Percentiles rank a stretch among this genome's conserved stretches.
These are phyloP conservation scores for Drosophila buzzatii DNA, from an alignment of 2,888 invertebrate species.

Conservation along the genomic window DNA sequence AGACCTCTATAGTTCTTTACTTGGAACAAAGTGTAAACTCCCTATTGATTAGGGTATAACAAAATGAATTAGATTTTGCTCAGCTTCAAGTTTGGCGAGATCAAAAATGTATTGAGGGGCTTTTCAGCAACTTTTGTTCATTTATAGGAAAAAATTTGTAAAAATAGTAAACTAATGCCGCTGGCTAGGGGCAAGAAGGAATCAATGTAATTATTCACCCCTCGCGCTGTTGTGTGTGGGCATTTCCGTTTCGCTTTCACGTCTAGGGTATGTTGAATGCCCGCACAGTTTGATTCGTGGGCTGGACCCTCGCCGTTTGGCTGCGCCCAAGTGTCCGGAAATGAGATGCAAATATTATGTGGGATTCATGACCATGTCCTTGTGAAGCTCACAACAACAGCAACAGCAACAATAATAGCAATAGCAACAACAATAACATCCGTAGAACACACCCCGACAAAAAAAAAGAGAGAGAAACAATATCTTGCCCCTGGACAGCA, in stretches of 20 bases:
- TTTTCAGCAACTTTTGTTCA: constrained; percentile 11
- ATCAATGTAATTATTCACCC: constrained; percentile 78
- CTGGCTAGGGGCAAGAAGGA: constrained; percentile 43
- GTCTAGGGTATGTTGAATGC: constrained; percentile 25
- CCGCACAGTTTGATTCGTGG: constrained; percentile 55
- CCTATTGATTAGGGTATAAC: background rate
- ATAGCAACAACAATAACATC: constrained; percentile 2
- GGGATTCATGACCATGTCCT: constrained; percentile 84
- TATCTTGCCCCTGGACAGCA: constrained; percentile 52
- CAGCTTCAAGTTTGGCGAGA: constrained; percentile 18
- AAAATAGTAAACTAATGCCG: constrained; percentile 13
- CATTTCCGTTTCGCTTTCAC: constrained; percentile 68
- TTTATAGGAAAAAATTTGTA: constrained; percentile 5
- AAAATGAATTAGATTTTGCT: constrained; percentile 52
- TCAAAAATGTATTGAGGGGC: background rate
- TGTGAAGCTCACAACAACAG: constrained; percentile 58
- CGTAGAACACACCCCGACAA: constrained; percentile 45
- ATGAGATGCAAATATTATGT: constrained; percentile 86
- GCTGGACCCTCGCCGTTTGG: constrained; percentile 58
- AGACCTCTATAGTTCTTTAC: background rate
- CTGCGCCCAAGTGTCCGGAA: constrained; percentile 84
- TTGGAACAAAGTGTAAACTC: background rate
- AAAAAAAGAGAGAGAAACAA: constrained; percentile 19
- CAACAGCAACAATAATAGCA: constrained; percentile 9
- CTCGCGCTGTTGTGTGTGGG: constrained; percentile 49